phyloP scores from a whole-genome alignment of 2,797 vertebrate genomes.

The Melopsittacus undulatus region DNA sequence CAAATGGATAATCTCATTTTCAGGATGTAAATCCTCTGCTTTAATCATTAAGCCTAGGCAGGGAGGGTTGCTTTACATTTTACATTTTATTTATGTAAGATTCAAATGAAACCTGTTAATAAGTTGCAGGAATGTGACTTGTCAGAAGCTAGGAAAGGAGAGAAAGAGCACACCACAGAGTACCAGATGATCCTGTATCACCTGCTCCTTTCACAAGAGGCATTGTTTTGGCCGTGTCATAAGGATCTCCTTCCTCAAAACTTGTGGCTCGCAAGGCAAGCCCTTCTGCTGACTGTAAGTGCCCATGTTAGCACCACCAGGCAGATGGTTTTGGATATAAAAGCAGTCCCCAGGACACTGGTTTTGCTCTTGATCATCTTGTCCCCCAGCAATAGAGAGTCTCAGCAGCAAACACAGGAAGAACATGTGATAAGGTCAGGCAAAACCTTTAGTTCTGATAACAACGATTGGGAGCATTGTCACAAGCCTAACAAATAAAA shows the following conservation, averaged over 20 bases:
- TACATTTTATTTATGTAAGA: not conserved
- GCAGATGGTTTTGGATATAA: not conserved
- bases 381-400: not conserved
- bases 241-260: slow-evolving; percentile 26
- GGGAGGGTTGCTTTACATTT: not conserved
- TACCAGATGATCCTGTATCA: not conserved
- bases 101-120: not conserved
- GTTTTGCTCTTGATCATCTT: not conserved
- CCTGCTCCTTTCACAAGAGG: not conserved
- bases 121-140: not conserved
- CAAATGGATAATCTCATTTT: not conserved
- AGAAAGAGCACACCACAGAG: not conserved
- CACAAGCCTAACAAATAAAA: not conserved
- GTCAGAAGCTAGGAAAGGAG: not conserved
- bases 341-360: not conserved
- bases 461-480: not conserved
- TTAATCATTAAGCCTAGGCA: not conserved
- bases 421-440: not conserved
- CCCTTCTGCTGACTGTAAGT: not conserved
- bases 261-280: not conserved
- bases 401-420: not conserved
- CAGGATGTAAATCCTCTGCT: not conserved
- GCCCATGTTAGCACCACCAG: not conserved
- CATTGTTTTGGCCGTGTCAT: not conserved
- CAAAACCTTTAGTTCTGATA: not conserved